These are phyloP conservation scores for Arothron firmamentum DNA, from an alignment of 2,113 vertebrate genomes.

Conservation along the genomic window DNA sequence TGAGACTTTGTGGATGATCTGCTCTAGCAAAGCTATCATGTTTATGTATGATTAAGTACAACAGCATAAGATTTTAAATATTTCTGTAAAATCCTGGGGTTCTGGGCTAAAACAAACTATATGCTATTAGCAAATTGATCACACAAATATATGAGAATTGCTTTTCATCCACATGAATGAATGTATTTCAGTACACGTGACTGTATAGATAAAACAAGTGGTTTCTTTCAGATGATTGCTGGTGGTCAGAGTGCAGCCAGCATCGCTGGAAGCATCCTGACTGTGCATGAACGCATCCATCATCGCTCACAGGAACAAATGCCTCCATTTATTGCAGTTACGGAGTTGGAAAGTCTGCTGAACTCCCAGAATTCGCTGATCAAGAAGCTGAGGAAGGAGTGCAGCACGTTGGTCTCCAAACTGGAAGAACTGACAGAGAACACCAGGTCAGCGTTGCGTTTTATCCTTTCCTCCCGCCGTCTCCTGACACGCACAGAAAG, in stretches of 20 bases:
- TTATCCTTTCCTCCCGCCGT: background rate
- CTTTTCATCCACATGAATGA: too few relatives aligned
- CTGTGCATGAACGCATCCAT: slow-evolving; percentile 1
- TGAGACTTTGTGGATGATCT: background rate
- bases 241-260: too few relatives aligned
- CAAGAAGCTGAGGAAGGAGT: slow-evolving; percentile 86
- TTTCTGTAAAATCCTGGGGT: background rate
- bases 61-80: background rate
- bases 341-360: slow-evolving; percentile 81
- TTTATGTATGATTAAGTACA: background rate
- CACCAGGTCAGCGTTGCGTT: slow-evolving; percentile 75
- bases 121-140: background rate
- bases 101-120: background rate
- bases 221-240: too few relatives aligned
- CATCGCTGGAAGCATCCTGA: too few relatives aligned
- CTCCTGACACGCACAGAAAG: background rate
- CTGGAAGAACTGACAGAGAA: slow-evolving; percentile 80
- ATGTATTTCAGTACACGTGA: too few relatives aligned
- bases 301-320: background rate
- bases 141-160: too few relatives aligned
- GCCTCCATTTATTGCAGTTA: slow-evolving; percentile 75
- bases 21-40: background rate
- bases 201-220: too few relatives aligned
- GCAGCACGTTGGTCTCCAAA: slow-evolving; percentile 75
- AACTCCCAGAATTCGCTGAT: slow-evolving; percentile 86